phyloP scores from a whole-genome alignment of 2,888 invertebrate genomes.

The Schrankia costaestrigalis region DNA sequence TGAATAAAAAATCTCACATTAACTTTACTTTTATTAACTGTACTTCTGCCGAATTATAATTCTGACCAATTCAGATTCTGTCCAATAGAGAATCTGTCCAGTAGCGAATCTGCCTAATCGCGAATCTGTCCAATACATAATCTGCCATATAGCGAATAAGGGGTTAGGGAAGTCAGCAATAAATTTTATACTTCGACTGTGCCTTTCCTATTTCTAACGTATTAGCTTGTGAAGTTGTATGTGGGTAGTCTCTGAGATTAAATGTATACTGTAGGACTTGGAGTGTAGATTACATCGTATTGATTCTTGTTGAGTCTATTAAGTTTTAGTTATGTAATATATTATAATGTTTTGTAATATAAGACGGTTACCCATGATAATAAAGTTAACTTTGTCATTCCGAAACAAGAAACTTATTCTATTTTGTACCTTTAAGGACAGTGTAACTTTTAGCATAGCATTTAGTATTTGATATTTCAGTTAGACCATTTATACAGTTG shows the following conservation, averaged over 20 bases:
- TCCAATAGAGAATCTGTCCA: no score
- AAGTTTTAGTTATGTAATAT: conserved; percentile 44
- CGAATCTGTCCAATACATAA: no score
- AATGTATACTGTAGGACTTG: conserved; percentile 67
- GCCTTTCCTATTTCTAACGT: conserved; percentile 80
- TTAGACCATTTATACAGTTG: conserved; percentile 36
- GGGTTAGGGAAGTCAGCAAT: conserved; percentile 78
- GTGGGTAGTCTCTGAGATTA: conserved; percentile 64
- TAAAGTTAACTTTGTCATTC: conserved; percentile 52
- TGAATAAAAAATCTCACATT: no score
- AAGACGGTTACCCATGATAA: conserved; percentile 42
- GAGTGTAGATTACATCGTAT: conserved; percentile 46
- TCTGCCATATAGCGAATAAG: no score
- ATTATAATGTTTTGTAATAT: conserved; percentile 44
- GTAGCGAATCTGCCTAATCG: no score
- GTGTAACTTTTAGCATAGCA: conserved; percentile 34
- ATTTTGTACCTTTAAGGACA: conserved; percentile 34
- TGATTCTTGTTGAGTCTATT: conserved; percentile 55
- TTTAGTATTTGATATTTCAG: conserved; percentile 38
- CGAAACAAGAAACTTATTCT: conserved; percentile 40
- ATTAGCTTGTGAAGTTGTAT: conserved; percentile 71
- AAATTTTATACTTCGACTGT: conserved; percentile 80
- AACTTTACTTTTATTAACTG: no score
- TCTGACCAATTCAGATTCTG: no score
- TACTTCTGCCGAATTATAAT: no score